Evolutionary conservation across 2,113 vertebrate genomes (phyloP), one percentile per base, ranked within the genome.

Genomic region (Centropristis striata): DNA sequence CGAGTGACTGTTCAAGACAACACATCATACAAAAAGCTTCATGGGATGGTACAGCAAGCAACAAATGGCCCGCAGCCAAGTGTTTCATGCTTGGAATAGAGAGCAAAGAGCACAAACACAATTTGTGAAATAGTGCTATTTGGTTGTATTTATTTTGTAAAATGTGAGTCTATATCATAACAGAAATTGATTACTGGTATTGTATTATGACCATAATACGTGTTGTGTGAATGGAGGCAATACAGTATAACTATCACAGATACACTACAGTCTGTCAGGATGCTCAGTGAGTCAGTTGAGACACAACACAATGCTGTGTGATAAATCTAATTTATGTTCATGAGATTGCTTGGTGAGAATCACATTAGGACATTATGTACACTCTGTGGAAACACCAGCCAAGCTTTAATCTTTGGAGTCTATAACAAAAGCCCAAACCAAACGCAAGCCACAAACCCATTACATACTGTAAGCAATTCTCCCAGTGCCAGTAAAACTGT

Each of bases 81-180:
- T 42, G 36, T 77, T 50, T 46, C 27, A 81, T 65, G 74, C 65
- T 81, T 61, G 71, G 57, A 87, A 63, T 41, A 21, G 27, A 85
- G 41, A 72, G 65, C 47, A 86, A 77, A 82, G 58, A 82, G 69
- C 66, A 89, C 75, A 87, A 60, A 83, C 46, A 73, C 71, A 75
- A 21, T 42, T 32, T 65, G 42, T 72, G 53, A 84, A 68, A 49
- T 36, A 28, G 64, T 81, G 68, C n/a, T 59, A 54, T 70, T 72
- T 80, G 23, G 14, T 14, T 76, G 59, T 49, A 37, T 91, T 92
- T 89, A 88, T 90, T 90, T 72, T 44, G 58, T 23, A 42, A 84
- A 69, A 83, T 10, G 72, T 84, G 37, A 86, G 70, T 79, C 59
- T 32, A 75, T 66, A 80, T 74, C 41, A 57, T 23, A 80, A 49